phyloP scores from a whole-genome alignment of 1,140 invertebrate genomes.

The Stenopsyche tienmushanensis region DNA sequence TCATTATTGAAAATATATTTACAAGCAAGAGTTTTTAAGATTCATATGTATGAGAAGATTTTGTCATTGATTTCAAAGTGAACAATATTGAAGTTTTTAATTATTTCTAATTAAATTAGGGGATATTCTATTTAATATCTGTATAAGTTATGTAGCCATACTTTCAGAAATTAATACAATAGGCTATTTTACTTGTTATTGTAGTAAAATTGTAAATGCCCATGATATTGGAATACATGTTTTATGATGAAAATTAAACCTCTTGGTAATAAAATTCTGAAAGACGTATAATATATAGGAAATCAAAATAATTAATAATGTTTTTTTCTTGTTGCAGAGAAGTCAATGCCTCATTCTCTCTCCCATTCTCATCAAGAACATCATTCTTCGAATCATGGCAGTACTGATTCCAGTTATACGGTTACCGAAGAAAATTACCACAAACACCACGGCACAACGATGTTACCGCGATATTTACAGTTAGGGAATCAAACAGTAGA shows the following conservation, averaged over 20 bases:
- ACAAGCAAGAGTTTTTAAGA: not conserved
- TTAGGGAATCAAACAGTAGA: constrained; percentile 55
- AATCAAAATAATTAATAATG: not conserved
- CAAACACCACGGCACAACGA: constrained; percentile 29
- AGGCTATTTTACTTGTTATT: not conserved
- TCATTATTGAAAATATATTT: not conserved
- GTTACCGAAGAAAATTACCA: constrained; percentile 32
- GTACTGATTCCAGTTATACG: constrained; percentile 23
- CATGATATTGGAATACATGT: not conserved
- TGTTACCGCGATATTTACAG: constrained; percentile 48
- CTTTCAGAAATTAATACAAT: not conserved
- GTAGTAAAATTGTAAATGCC: not conserved
- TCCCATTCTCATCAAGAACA: constrained; percentile 10
- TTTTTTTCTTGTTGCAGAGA: constrained; percentile 28
- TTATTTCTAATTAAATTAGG: too few relatives aligned
- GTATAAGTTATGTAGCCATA: too few relatives aligned
- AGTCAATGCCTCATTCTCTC: constrained; percentile 18
- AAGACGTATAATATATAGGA: not conserved
- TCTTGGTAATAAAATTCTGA: not conserved
- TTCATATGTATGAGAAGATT: too few relatives aligned
- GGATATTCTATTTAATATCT: too few relatives aligned
- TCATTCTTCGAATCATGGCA: not conserved
- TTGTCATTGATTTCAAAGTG: too few relatives aligned
- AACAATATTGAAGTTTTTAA: too few relatives aligned
- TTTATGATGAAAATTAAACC: not conserved